Conservation (phyloP, 2,888 invertebrate genomes). For the Rhodophaea formosa region DNA sequence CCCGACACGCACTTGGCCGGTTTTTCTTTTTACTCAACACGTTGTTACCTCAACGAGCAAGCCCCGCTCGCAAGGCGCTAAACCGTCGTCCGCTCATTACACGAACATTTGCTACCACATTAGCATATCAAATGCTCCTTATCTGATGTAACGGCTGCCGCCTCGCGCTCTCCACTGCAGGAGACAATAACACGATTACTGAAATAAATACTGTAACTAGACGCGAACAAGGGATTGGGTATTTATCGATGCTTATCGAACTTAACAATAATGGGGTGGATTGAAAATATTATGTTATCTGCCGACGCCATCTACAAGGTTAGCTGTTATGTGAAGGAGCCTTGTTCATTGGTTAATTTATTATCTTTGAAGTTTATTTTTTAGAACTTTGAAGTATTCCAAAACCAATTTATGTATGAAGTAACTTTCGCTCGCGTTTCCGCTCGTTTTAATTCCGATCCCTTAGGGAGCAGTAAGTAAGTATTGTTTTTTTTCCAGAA, state of each 20-base stretch:
- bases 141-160: conserved; percentile 63
- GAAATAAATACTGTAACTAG: conserved; percentile 62
- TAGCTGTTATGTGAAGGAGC: neutral
- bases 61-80: conserved; percentile 50
- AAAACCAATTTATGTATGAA: no score
- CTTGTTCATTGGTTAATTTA: neutral
- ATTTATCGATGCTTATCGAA: conserved; percentile 27
- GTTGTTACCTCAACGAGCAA: neutral
- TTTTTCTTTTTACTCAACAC: no score
- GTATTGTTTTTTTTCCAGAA: no score
- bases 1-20: no score
- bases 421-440: no score
- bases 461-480: no score
- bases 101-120: conserved; percentile 69
- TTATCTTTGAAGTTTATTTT: no score
- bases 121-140: conserved; percentile 72
- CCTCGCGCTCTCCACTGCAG: conserved; percentile 23
- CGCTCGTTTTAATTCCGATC: no score
- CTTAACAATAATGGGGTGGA: conserved; percentile 26
- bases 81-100: conserved; percentile 67
- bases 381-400: no score
- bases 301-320: neutral
- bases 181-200: conserved; percentile 71
- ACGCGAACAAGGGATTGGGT: conserved; percentile 43
- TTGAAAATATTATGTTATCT: conserved; percentile 24